A percentile compares a stretch with the other conserved stretches of the same genome.
Conservation (phyloP, 2,797 vertebrate genomes). For the Micropoecilia bifurca region DNA sequence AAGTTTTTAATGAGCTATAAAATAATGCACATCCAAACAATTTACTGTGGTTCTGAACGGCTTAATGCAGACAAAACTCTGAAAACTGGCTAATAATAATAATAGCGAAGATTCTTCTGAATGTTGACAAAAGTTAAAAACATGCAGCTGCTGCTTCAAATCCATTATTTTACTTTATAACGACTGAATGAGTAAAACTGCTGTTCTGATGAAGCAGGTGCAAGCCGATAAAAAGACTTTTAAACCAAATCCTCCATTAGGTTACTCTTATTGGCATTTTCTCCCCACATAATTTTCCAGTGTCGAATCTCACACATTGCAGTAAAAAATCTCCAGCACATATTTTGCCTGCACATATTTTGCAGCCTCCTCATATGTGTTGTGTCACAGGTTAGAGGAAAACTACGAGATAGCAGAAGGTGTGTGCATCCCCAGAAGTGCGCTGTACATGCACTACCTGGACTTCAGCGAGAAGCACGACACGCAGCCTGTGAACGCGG, state of each 20-base stretch:
- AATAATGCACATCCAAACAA: neutral
- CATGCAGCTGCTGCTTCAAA: neutral
- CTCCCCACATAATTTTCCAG: neutral
- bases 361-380: neutral
- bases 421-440: conserved; percentile 96
- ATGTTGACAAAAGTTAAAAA: neutral
- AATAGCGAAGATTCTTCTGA: neutral
- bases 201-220: neutral
- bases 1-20: neutral
- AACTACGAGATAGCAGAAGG: conserved; percentile 99
- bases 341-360: neutral
- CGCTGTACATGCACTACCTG: conserved; percentile 99
- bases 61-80: neutral
- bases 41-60: neutral
- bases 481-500: conserved; percentile 96
- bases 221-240: neutral
- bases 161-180: neutral
- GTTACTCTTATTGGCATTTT: neutral
- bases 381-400: conserved; percentile 91
- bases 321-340: neutral
- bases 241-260: neutral
- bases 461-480: conserved; percentile 99
- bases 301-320: neutral
- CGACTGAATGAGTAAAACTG: neutral
- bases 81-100: neutral